Evolutionary conservation across 2,113 vertebrate species (phyloP).

Genomic region (Tyrannus savana): DNA sequence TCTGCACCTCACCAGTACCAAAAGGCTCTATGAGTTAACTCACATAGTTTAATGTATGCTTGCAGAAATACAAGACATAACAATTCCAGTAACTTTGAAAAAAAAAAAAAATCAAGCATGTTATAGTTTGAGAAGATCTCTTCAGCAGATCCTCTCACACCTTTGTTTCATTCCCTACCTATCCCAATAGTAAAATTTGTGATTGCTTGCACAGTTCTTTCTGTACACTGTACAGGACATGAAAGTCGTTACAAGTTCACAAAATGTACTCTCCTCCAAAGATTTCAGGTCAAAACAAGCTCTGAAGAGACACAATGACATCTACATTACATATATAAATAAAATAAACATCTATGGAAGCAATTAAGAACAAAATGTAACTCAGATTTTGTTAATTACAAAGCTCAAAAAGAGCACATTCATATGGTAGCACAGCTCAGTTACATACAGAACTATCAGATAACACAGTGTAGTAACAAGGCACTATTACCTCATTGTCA

Average conservation of each 20-base stretch:
- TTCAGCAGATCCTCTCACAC: not conserved
- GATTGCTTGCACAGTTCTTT: not conserved
- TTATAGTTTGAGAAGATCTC: not conserved
- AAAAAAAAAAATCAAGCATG: not conserved
- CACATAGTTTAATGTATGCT: rapidly evolving
- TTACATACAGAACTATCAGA: not conserved
- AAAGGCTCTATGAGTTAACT: not conserved
- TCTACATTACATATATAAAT: not conserved
- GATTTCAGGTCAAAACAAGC: not conserved
- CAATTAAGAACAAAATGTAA: not conserved
- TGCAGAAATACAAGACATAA: not conserved
- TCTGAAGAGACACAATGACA: not conserved
- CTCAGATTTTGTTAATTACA: not conserved
- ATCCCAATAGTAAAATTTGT: not conserved
- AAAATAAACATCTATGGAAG: not conserved
- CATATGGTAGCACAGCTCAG: not conserved
- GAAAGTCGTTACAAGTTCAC: too few species aligned
- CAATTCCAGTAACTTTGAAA: not conserved
- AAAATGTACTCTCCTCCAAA: not conserved
- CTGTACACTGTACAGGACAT: too few species aligned
- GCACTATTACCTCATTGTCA: not conserved
- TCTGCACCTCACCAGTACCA: not conserved
- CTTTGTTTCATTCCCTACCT: not conserved
- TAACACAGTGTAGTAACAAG: not conserved
- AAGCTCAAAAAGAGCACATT: not conserved